Percentiles rank a stretch among this genome's conserved stretches.
These are phyloP conservation scores for Mirounga angustirostris DNA, from an alignment of 2,113 vertebrate species.

Conservation along the genomic window DNA sequence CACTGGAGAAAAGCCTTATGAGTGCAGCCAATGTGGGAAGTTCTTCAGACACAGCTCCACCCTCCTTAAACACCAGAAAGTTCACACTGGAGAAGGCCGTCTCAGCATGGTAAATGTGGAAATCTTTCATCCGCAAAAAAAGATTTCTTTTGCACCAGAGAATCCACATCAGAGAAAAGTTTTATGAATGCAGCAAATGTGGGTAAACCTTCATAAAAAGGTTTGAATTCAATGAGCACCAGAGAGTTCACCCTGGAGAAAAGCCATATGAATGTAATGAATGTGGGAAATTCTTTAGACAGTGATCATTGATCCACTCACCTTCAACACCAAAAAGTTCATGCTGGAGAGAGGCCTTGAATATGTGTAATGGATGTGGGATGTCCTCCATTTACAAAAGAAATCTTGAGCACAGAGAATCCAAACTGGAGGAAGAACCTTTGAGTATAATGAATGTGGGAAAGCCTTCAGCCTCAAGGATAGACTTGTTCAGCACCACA, in stretches of 20 bases:
- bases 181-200: not conserved
- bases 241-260: not conserved
- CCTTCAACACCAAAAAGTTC: not conserved
- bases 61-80: not conserved
- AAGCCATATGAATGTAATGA: not conserved
- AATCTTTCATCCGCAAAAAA: not conserved
- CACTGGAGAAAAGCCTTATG: not conserved
- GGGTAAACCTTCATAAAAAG: not conserved
- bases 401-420: not conserved
- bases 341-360: not conserved
- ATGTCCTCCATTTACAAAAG: not conserved
- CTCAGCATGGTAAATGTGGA: not conserved
- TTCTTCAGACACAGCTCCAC: not conserved
- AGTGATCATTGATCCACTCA: not conserved
- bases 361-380: not conserved
- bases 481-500: not conserved
- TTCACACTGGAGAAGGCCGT: not conserved
- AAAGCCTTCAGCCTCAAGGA: not conserved
- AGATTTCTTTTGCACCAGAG: not conserved
- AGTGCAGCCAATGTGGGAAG: not conserved
- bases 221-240: not conserved
- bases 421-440: not conserved
- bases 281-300: not conserved
- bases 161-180: not conserved
- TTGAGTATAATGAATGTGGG: not conserved